phyloP scores from a whole-genome alignment of 2,888 invertebrate genomes.

The Podotricha telesiphe region DNA sequence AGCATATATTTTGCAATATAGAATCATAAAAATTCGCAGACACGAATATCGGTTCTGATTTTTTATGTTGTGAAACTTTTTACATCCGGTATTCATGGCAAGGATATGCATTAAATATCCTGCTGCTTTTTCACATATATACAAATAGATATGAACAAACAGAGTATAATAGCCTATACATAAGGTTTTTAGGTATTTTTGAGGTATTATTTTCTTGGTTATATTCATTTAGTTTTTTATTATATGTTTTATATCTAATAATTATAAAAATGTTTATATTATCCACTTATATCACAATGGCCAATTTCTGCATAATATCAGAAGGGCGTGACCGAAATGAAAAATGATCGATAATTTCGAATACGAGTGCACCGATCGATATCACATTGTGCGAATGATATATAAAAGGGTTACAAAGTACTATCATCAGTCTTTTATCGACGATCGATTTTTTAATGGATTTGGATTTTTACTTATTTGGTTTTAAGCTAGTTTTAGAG shows the following conservation, averaged over 20 bases:
- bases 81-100: too few species aligned
- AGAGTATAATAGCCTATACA: too few species aligned
- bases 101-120: too few species aligned
- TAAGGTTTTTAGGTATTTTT: too few species aligned
- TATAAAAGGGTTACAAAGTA: constrained; percentile 46
- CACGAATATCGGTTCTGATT: neutral
- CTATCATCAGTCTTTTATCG: constrained; percentile 49
- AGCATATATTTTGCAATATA: neutral
- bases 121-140: too few species aligned
- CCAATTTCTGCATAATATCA: constrained; percentile 29
- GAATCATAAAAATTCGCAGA: neutral
- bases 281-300: neutral
- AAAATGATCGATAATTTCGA: constrained; percentile 51
- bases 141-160: too few species aligned
- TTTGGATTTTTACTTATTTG: constrained; percentile 23
- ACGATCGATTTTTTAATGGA: constrained; percentile 42
- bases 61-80: neutral
- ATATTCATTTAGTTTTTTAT: neutral
- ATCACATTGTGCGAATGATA: constrained; percentile 50
- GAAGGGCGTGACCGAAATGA: constrained; percentile 47
- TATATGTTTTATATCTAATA: neutral
- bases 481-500: constrained; percentile 33
- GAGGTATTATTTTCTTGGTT: neutral
- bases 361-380: constrained; percentile 49
- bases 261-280: neutral